phyloP scores from a whole-genome alignment of 1,140 invertebrate species.

The Hylyphantes graminicola region DNA sequence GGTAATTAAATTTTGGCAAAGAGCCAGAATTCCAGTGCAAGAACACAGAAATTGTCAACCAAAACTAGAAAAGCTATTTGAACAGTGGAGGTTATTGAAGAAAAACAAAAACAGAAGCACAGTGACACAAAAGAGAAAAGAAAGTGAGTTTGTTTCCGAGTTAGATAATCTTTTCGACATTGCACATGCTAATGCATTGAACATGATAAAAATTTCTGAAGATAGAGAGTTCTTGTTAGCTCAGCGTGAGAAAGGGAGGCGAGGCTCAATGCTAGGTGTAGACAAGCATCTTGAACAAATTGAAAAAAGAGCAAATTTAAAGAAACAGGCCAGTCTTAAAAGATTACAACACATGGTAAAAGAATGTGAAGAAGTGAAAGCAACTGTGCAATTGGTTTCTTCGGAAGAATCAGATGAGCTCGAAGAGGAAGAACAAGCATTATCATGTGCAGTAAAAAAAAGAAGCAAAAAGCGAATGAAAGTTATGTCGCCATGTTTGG shows the following conservation, averaged over 20 bases:
- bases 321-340: background rate
- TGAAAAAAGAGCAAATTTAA: background rate
- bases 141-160: background rate
- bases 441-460: no score
- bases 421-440: no score
- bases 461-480: no score
- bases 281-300: no score
- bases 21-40: background rate
- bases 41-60: background rate
- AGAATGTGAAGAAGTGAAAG: no score
- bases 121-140: background rate
- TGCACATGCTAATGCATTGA: background rate
- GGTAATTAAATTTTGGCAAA: background rate
- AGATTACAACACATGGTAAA: background rate
- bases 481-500: no score
- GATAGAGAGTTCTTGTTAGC: no score
- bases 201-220: slow-evolving; percentile 3
- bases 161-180: background rate
- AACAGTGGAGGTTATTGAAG: background rate
- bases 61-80: no score
- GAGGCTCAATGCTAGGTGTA: no score
- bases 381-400: no score
- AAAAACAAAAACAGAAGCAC: background rate
- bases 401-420: no score
- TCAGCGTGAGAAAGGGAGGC: no score